Percentiles rank a stretch among this genome's conserved stretches.
Evolutionary conservation across 2,888 invertebrate species (phyloP).

Genomic region (Lysandra coridon): DNA sequence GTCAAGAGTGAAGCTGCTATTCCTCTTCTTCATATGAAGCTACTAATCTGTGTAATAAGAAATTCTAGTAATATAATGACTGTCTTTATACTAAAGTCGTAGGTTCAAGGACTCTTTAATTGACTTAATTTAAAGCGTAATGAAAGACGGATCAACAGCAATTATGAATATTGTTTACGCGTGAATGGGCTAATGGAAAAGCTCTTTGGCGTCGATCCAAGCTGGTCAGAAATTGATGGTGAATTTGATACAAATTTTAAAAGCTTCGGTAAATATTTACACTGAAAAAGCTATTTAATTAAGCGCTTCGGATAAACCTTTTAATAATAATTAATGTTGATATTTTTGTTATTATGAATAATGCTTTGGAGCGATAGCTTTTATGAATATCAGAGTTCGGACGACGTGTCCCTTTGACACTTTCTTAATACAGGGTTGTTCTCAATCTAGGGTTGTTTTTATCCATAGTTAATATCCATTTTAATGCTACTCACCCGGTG

Average conservation of each 20-base stretch:
- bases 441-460: too few relatives aligned
- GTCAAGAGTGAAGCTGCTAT: too few relatives aligned
- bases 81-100: too few relatives aligned
- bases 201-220: constrained; percentile 27
- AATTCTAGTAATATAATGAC: too few relatives aligned
- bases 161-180: constrained; percentile 28
- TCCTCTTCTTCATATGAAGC: too few relatives aligned
- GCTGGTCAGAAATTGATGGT: background rate
- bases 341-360: background rate
- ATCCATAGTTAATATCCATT: too few relatives aligned
- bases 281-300: background rate
- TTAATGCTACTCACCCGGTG: too few relatives aligned
- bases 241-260: constrained; percentile 7
- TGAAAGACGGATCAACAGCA: constrained; percentile 5
- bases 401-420: too few relatives aligned
- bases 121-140: background rate
- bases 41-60: too few relatives aligned
- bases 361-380: background rate
- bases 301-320: background rate
- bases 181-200: constrained; percentile 14
- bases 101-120: background rate
- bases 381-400: background rate
- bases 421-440: too few relatives aligned
- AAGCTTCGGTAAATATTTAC: constrained; percentile 6
- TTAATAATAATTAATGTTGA: background rate